These are phyloP conservation scores for Musca domestica DNA, from an alignment of 1,140 invertebrate species.

Conservation along the genomic window DNA sequence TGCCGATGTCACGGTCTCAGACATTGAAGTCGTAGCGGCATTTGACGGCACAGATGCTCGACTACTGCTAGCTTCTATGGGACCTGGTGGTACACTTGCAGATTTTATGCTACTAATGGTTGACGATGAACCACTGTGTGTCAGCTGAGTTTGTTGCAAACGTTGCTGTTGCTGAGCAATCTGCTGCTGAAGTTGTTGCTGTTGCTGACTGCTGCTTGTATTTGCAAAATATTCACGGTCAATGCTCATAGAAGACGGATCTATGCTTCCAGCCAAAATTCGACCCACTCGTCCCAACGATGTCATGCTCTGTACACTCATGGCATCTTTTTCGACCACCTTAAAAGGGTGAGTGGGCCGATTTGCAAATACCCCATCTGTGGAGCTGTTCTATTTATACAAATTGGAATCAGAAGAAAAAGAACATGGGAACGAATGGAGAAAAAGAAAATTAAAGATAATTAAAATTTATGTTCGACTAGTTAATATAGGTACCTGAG, in stretches of 20 bases:
- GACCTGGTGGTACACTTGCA: slow-evolving; percentile 9
- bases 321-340: slow-evolving; percentile 81
- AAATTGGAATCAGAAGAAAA: background rate
- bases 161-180: slow-evolving; percentile 34
- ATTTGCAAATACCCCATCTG: slow-evolving; percentile 61
- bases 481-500: slow-evolving; percentile 61
- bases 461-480: background rate
- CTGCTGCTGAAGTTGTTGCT: slow-evolving; percentile 39
- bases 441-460: background rate
- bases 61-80: slow-evolving; percentile 6
- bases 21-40: background rate
- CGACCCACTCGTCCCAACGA: slow-evolving; percentile 76
- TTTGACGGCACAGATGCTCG: background rate
- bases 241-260: slow-evolving; percentile 54
- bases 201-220: background rate
- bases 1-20: slow-evolving; percentile 30
- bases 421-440: slow-evolving; percentile 12
- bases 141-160: slow-evolving; percentile 24
- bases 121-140: slow-evolving; percentile 18
- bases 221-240: slow-evolving; percentile 47
- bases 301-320: slow-evolving; percentile 83
- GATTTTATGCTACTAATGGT: slow-evolving; percentile 9
- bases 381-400: slow-evolving; percentile 50
- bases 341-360: slow-evolving; percentile 68
- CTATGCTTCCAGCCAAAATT: slow-evolving; percentile 67